These are phyloP conservation scores for Python bivittatus DNA, from an alignment of 2,113 vertebrate genomes.

Conservation along the genomic window DNA sequence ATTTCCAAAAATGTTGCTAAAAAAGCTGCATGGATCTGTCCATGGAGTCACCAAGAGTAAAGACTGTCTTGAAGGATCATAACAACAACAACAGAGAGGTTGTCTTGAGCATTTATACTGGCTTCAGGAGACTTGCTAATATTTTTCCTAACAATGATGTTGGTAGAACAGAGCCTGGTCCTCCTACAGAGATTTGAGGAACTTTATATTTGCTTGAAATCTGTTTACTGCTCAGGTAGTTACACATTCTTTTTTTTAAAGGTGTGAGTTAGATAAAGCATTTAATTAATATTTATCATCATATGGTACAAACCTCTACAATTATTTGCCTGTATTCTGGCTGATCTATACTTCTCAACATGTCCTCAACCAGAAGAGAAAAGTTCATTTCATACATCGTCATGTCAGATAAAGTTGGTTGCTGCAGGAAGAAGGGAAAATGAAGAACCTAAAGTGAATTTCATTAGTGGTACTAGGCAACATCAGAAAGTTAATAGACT, in stretches of 20 bases:
- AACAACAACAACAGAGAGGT: not conserved
- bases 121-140: not conserved
- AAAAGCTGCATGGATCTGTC: not conserved
- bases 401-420: slow-evolving; percentile 98
- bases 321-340: slow-evolving; percentile 94
- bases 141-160: not conserved
- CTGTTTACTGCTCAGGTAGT: not conserved
- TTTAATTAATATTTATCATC: not conserved
- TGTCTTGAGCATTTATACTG: not conserved
- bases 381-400: slow-evolving; percentile 99
- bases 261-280: not conserved
- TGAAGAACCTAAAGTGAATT: not conserved
- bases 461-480: not conserved
- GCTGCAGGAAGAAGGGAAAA: slow-evolving; percentile 73
- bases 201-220: not conserved
- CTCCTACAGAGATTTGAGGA: not conserved
- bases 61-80: not conserved
- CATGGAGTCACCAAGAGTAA: not conserved
- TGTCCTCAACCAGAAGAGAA: slow-evolving; percentile 97
- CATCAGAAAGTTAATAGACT: not conserved
- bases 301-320: slow-evolving; percentile 84
- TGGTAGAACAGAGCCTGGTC: not conserved
- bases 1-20: not conserved
- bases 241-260: not conserved
- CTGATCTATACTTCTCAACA: slow-evolving; percentile 88